Conservation (phyloP, 2,797 vertebrate species). For the Malurus splendens region DNA sequence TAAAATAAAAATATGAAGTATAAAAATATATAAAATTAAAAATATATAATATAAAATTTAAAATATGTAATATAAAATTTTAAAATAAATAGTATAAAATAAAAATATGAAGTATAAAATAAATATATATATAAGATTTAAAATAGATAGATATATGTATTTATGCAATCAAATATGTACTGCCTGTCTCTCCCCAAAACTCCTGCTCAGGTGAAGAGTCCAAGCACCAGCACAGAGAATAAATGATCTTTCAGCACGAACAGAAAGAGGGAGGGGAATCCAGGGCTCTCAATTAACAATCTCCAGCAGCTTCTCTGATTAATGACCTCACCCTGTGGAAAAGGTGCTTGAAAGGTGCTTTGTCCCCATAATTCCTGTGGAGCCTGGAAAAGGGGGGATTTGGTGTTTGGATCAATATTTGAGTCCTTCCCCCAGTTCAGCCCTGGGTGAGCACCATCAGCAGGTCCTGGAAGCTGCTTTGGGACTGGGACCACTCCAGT, state of each 20-base stretch:
- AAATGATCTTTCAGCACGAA: background rate
- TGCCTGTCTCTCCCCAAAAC: background rate
- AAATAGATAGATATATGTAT: too few species aligned
- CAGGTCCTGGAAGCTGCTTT: background rate
- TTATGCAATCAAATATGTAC: too few species aligned
- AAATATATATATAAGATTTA: too few species aligned
- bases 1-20: too few species aligned
- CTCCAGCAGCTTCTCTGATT: slow-evolving; percentile 47
- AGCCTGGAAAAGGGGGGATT: background rate
- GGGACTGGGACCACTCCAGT: background rate
- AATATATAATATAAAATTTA: too few species aligned
- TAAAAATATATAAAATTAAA: too few species aligned
- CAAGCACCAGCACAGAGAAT: background rate
- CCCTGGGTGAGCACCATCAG: background rate
- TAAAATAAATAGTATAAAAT: too few species aligned
- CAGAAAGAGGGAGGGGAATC: background rate
- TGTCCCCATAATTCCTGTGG: background rate
- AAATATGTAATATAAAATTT: too few species aligned
- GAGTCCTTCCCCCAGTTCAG: background rate
- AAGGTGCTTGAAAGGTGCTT: background rate
- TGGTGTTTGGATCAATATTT: background rate
- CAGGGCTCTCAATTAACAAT: slow-evolving; percentile 13
- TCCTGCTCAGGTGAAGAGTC: background rate
- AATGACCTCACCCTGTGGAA: background rate
- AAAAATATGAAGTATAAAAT: too few species aligned